A percentile compares a stretch with the other conserved stretches of the same genome.
Evolutionary conservation across 2,888 invertebrate species (phyloP).

Genomic region (Drosophila borealis): DNA sequence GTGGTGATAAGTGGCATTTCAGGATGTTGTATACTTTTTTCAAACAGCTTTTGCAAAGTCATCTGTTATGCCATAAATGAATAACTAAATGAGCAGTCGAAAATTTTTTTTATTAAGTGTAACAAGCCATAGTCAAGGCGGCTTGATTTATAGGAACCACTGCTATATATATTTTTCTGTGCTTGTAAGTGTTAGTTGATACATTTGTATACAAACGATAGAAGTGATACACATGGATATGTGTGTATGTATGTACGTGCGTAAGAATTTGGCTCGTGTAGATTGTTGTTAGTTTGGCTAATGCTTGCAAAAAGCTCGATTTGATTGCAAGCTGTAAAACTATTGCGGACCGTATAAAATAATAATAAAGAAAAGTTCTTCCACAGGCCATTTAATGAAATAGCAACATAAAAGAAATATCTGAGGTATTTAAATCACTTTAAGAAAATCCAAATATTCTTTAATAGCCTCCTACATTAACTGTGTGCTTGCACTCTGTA

Average conservation of each 20-base stretch:
- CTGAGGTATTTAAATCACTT: background rate
- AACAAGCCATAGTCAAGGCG: constrained; percentile 21
- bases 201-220: constrained; percentile 18
- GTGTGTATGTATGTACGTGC: background rate
- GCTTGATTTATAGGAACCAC: constrained; percentile 22
- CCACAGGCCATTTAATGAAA: background rate
- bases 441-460: background rate
- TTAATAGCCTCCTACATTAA: background rate
- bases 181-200: constrained; percentile 13
- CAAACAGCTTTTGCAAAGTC: constrained; percentile 29
- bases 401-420: background rate
- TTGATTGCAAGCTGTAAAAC: constrained; percentile 54
- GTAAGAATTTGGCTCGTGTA: constrained; percentile 10
- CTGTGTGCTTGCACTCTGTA: constrained; percentile 1
- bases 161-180: constrained; percentile 27
- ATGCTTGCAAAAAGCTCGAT: constrained; percentile 24
- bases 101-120: constrained; percentile 24
- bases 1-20: constrained; percentile 33
- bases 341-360: constrained; percentile 34
- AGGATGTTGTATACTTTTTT: constrained; percentile 39
- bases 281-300: constrained; percentile 28
- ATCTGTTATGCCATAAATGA: constrained; percentile 30
- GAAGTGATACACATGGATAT: constrained; percentile 8
- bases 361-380: constrained; percentile 28
- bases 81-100: constrained; percentile 26